phyloP scores from a whole-genome alignment of 1,140 invertebrate genomes.

The Papilio polytes region DNA sequence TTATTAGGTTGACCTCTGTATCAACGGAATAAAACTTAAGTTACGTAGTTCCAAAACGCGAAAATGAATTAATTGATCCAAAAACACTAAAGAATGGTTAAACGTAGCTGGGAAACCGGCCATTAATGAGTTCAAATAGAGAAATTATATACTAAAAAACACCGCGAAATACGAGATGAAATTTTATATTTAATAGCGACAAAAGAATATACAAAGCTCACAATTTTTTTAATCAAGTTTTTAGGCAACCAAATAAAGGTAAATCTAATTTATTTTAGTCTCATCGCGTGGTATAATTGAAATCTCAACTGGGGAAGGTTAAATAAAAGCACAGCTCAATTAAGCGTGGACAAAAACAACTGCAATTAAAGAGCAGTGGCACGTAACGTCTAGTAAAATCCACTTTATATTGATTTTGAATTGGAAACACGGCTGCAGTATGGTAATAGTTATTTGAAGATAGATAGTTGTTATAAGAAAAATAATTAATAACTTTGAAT shows the following conservation, averaged over 20 bases:
- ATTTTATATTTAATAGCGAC: not conserved
- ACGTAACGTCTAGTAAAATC: not conserved
- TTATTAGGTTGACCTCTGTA: no score
- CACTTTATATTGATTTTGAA: slow-evolving; percentile 15
- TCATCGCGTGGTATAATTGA: not conserved
- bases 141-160: no score
- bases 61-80: no score
- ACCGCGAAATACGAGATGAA: not conserved
- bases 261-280: slow-evolving; percentile 3
- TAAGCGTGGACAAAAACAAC: slow-evolving; percentile 1
- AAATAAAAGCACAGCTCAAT: slow-evolving; percentile 21
- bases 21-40: no score
- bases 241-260: not conserved
- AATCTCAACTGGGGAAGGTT: slow-evolving; percentile 2
- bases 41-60: no score
- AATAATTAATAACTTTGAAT: no score
- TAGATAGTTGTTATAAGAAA: no score
- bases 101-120: no score
- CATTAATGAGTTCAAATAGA: no score
- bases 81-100: no score
- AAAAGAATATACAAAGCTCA: not conserved
- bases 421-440: not conserved
- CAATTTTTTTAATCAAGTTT: not conserved
- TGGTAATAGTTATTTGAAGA: not conserved
- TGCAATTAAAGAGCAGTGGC: slow-evolving; percentile 1